Evolutionary conservation across 1,140 invertebrate species (phyloP), one percentile per base, ranked within the genome.

Genomic region (Ptiloglossa arizonensis): DNA sequence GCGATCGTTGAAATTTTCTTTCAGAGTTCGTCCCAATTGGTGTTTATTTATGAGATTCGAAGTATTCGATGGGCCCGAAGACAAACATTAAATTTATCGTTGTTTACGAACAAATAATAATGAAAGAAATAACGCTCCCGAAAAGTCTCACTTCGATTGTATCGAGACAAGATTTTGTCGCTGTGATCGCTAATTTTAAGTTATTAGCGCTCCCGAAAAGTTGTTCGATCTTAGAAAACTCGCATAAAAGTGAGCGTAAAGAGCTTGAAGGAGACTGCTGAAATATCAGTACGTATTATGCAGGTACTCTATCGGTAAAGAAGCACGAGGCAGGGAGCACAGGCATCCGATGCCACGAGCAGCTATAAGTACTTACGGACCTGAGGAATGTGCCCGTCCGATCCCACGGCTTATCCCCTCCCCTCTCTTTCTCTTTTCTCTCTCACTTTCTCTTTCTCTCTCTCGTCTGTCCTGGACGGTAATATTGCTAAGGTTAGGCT

Each of bases 341-440:
- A 89, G 86, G 87, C 79, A 90, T 90, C 87, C 77, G 79, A 83
- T 86, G 85, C 86, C 85, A 88, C 82, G 85, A 89, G 85, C 81
- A 75, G 88, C 83, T 82, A 85, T 88, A 76, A 76, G 73, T 69
- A 41, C 41, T 41, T 41, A 89, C 86, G 87, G 87, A 87, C 76
- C 81, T 83, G 79, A 90, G 89, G 90, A 91, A 91, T 91, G 89
- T 87, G 88, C 89, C 89, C 88, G 90, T 91, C 88, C 89, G 90
- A 91, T 91, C 90, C 89, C 89, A 91, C 90, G 90, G 89, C 88
- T 90, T 87, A 89, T 84, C 86, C 88, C 87, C 74, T 41, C 78
- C 59, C 69, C 78, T 75, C 74, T 71, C 73, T 74, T 68, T 77
- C 79, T 48, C 68, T 64, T 63, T 50, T 59, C 48, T 66, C 71